Conservation (phyloP, 2,888 invertebrate genomes). For the Teinopalpus imperialis region DNA sequence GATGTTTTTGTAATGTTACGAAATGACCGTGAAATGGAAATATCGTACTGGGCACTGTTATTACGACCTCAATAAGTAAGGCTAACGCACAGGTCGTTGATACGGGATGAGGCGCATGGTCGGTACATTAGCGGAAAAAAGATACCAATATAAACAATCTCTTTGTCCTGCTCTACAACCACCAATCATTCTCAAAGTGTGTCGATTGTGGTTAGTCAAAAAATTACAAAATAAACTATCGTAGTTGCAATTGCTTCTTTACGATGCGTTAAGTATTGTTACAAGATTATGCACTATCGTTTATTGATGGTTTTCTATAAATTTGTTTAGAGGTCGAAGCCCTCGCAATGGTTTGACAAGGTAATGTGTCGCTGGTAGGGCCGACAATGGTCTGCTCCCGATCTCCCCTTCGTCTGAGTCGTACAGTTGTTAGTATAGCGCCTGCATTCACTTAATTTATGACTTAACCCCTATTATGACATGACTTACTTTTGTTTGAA, state of each 20-base stretch:
- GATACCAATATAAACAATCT: slow-evolving; percentile 67
- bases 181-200: slow-evolving; percentile 46
- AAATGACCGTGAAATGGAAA: slow-evolving; percentile 75
- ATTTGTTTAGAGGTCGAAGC: slow-evolving; percentile 4
- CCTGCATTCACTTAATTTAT: slow-evolving; percentile 56
- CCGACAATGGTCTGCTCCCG: slow-evolving; percentile 41
- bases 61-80: slow-evolving; percentile 57
- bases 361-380: slow-evolving; percentile 32
- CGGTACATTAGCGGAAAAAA: slow-evolving; percentile 54
- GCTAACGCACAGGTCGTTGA: slow-evolving; percentile 73
- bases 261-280: slow-evolving; percentile 13
- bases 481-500: slow-evolving; percentile 46
- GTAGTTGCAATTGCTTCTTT: slow-evolving; percentile 13
- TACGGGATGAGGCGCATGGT: slow-evolving; percentile 54
- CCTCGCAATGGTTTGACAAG: slow-evolving; percentile 43
- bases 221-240: slow-evolving; percentile 3
- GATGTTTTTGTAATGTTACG: slow-evolving; percentile 68
- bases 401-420: slow-evolving; percentile 46
- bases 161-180: slow-evolving; percentile 45
- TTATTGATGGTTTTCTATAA: background rate
- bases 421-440: slow-evolving; percentile 46
- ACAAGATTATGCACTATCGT: slow-evolving; percentile 9
- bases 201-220: slow-evolving; percentile 25
- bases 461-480: slow-evolving; percentile 56
- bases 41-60: slow-evolving; percentile 57